Evolutionary conservation across 2,797 vertebrate genomes (phyloP), one percentile per base, ranked within the genome.

Genomic region (Mallotus villosus): DNA sequence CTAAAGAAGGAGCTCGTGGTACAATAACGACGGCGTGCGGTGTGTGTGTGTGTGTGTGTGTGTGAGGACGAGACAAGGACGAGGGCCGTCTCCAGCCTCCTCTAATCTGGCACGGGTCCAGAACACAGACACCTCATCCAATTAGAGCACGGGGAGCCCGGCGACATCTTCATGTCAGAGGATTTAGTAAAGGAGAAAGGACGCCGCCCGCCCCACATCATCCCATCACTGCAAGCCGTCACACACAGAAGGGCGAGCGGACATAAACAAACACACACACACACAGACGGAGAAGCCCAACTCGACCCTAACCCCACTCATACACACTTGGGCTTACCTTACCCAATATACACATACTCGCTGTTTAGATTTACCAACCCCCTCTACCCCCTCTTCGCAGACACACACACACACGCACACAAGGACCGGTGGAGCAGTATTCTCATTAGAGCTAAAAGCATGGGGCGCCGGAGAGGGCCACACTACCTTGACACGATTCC

Each of bases 371-470:
- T 58, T 58, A 2, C 7, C n/a, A 2, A n/a, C 17, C 55, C 55
- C 55, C 32, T 34, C 32, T 34, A 19, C 55, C 55, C 53, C 55
- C 17, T 2, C 19, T 9, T 22, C 19, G 1, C 21, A n/a, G 11
- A 25, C 58, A 59, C 21, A 59, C 58, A 25, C 57, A 59, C 65
- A 4, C 64, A 21, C 14, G 25, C 63, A 65, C 16, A 53, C 14
- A 19, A n/a, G 19, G 51, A 53, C 51, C 51, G 17, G 51, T 53
- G 16, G 51, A 19, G 19, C 6, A n/a, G 51, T 5, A 53, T 86
- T 89, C 85, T 92, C 89, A 88, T 91, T 88, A 88, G 85, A 74
- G 82, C 81, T 92, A 93, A 94, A 93, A 91, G 92, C 89, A 68
- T 81, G 71, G 70, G 83, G 86, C 85, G 73, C 29, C 71, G 41